phyloP scores from a whole-genome alignment of 2,113 vertebrate genomes.

The Macrotus californicus region DNA sequence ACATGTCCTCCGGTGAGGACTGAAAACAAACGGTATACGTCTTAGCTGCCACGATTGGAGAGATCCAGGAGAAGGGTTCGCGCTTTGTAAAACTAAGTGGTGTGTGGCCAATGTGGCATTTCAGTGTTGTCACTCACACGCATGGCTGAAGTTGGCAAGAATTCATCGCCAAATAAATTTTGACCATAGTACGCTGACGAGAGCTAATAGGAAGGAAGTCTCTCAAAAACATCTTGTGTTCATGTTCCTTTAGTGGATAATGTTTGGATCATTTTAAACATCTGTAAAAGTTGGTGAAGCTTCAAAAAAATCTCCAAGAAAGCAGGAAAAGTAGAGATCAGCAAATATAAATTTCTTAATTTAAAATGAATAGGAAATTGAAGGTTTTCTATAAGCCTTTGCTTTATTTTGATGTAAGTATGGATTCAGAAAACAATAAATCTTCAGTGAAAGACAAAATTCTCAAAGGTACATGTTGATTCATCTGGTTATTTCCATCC shows the following conservation, averaged over 20 bases:
- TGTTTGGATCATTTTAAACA: conserved; percentile 17
- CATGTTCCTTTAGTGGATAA: neutral
- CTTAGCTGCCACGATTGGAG: neutral
- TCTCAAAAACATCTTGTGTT: conserved; percentile 20
- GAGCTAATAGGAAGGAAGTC: neutral
- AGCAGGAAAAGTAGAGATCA: conserved; percentile 19
- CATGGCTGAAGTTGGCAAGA: neutral
- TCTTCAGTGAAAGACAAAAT: neutral
- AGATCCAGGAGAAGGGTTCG: conserved; percentile 25
- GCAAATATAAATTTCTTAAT: conserved; percentile 20
- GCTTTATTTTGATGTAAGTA: neutral
- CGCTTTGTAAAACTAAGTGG: conserved; percentile 30
- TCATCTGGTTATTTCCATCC: neutral
- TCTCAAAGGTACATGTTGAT: neutral
- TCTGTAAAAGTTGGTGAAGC: conserved; percentile 15
- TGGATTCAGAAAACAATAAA: conserved; percentile 13
- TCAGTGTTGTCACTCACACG: conserved; percentile 13
- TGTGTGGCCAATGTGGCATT: neutral
- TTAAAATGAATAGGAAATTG: conserved; percentile 11
- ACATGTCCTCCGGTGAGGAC: too few relatives aligned
- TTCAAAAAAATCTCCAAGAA: conserved; percentile 45
- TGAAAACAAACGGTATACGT: neutral
- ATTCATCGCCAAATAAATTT: conserved; percentile 32
- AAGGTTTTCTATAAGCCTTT: neutral
- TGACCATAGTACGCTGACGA: neutral